Percentiles rank a stretch among this genome's conserved stretches.
phyloP scores from a whole-genome alignment of 2,888 invertebrate species.

The Dolomedes plantarius region DNA sequence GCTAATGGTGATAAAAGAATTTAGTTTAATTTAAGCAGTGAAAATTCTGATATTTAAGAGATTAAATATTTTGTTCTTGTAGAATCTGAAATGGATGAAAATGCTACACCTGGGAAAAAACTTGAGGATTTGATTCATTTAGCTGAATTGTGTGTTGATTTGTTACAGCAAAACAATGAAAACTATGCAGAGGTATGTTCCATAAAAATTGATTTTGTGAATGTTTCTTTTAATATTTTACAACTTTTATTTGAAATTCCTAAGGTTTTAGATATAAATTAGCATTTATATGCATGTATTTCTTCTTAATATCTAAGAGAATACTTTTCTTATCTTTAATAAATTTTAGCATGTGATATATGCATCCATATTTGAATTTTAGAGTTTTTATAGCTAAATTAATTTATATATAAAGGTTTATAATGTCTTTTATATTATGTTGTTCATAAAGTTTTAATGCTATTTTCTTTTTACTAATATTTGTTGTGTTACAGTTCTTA shows the following conservation, averaged over 20 bases:
- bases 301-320: background rate
- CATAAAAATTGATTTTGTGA: background rate
- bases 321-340: background rate
- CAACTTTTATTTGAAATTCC: background rate
- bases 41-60: no score
- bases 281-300: background rate
- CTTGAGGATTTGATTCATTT: slow-evolving; percentile 97
- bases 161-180: slow-evolving; percentile 99
- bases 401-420: no score
- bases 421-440: no score
- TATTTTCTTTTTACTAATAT: no score
- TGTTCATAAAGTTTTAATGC: no score
- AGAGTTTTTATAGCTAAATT: no score
- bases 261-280: background rate
- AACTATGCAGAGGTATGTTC: slow-evolving; percentile 97
- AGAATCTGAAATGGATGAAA: slow-evolving; percentile 71
- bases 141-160: slow-evolving; percentile 97
- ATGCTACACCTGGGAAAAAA: slow-evolving; percentile 87
- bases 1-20: no score
- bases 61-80: background rate
- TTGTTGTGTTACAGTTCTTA: no score
- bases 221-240: background rate
- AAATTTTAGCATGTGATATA: background rate
- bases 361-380: no score
- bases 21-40: no score